Percentiles rank a stretch among this genome's conserved stretches.
Evolutionary conservation across 1,140 invertebrate genomes (phyloP).

Genomic region (Diachasma alloeum): DNA sequence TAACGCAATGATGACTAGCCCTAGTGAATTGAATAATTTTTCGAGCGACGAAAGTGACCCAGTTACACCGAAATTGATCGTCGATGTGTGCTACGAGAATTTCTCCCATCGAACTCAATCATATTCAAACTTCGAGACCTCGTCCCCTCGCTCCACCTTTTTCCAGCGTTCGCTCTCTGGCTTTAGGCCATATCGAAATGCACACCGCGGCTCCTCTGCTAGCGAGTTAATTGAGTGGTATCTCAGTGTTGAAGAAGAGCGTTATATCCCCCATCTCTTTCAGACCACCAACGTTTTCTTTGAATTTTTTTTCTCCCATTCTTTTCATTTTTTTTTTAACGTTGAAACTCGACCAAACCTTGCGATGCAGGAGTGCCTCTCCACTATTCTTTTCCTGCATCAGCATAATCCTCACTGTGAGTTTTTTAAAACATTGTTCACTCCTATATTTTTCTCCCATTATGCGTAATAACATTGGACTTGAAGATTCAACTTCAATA

Average conservation of each 20-base stretch:
- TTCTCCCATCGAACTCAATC: slow-evolving; percentile 35
- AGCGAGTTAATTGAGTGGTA: slow-evolving; percentile 54
- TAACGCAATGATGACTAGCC: neutral
- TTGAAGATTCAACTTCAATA: too few species aligned
- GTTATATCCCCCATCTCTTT: slow-evolving; percentile 1
- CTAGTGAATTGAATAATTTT: neutral
- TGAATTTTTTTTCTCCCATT: neutral
- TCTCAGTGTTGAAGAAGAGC: slow-evolving; percentile 18
- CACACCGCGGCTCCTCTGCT: slow-evolving; percentile 46
- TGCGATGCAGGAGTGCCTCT: slow-evolving; percentile 9
- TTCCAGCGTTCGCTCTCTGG: slow-evolving; percentile 5
- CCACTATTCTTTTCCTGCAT: neutral
- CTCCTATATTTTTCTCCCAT: neutral
- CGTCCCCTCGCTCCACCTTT: neutral
- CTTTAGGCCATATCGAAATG: slow-evolving; percentile 49
- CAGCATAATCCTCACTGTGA: slow-evolving; percentile 20
- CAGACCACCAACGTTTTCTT: slow-evolving; percentile 9
- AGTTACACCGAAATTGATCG: slow-evolving; percentile 3
- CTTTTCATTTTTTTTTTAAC: neutral
- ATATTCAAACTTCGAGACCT: slow-evolving; percentile 33
- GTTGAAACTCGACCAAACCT: slow-evolving; percentile 16
- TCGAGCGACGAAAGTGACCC: slow-evolving; percentile 15
- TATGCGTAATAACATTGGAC: neutral
- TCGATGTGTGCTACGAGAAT: slow-evolving; percentile 32
- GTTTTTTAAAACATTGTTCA: slow-evolving; percentile 8